Evolutionary conservation across 1,140 invertebrate genomes (phyloP).

Genomic region (Listronotus oregonensis): DNA sequence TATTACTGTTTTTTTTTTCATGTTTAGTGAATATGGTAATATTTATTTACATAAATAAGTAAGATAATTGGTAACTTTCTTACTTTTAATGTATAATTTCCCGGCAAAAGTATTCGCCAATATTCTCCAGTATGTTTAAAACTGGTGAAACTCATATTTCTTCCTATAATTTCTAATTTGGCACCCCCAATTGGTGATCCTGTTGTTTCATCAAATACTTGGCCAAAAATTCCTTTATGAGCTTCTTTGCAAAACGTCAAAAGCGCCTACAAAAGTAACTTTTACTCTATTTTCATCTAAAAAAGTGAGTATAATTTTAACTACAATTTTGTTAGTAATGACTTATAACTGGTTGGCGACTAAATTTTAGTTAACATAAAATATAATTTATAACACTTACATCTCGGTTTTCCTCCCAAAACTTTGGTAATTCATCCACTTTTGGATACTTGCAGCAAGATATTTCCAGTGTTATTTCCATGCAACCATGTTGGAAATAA

Average conservation of each 20-base stretch:
- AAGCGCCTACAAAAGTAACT: conserved; percentile 45
- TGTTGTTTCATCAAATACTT: conserved; percentile 54
- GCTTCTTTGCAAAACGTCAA: conserved; percentile 52
- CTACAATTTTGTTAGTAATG: too few relatives aligned
- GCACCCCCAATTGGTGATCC: conserved; percentile 54
- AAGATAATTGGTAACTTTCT: too few relatives aligned
- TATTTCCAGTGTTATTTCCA: conserved; percentile 72
- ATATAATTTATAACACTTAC: conserved; percentile 35
- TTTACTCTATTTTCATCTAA: too few relatives aligned
- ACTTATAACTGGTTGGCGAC: too few relatives aligned
- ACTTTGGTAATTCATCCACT: conserved; percentile 57
- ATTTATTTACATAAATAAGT: too few relatives aligned
- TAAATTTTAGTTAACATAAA: too few relatives aligned
- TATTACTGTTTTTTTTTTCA: too few relatives aligned
- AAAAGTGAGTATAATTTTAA: too few relatives aligned
- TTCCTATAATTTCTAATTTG: conserved; percentile 55
- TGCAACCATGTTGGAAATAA: conserved; percentile 67
- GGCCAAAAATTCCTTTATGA: conserved; percentile 58
- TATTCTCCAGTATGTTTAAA: conserved; percentile 47
- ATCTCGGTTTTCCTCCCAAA: conserved; percentile 67
- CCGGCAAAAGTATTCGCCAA: conserved; percentile 53
- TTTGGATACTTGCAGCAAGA: conserved; percentile 68
- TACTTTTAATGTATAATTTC: conserved; percentile 50
- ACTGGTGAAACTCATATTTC: conserved; percentile 52
- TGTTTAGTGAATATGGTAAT: too few relatives aligned